Evolutionary conservation across 2,797 vertebrate species (phyloP).

Genomic region (Carcharodon carcharias): DNA sequence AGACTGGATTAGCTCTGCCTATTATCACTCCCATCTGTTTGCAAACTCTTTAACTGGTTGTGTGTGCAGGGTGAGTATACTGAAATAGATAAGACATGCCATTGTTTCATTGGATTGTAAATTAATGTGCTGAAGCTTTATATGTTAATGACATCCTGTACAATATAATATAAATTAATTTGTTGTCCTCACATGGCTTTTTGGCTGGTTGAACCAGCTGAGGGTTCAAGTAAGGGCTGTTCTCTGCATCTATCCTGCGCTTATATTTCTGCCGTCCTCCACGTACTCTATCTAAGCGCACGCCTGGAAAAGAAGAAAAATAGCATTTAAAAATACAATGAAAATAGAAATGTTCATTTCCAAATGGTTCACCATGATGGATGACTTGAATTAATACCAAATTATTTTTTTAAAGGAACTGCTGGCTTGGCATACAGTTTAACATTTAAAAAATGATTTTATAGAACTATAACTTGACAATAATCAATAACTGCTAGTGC

Average conservation of each 20-base stretch:
- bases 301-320: constrained; percentile 65
- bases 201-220: constrained; percentile 93
- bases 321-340: not conserved
- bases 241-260: constrained; percentile 98
- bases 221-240: constrained; percentile 97
- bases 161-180: constrained; percentile 33
- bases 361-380: not conserved
- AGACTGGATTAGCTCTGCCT: constrained; percentile 28
- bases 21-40: constrained; percentile 31
- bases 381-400: not conserved
- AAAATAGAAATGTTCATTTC: not conserved
- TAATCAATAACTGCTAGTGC: not conserved
- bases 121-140: not conserved
- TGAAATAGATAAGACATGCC: constrained; percentile 28
- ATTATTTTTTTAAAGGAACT: constrained; percentile 13
- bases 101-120: constrained; percentile 21
- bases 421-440: not conserved
- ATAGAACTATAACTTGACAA: constrained; percentile 9
- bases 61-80: not conserved
- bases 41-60: constrained; percentile 28
- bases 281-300: constrained; percentile 93
- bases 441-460: not conserved
- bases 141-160: not conserved
- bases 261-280: constrained; percentile 98
- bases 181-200: constrained; percentile 90